A percentile compares a stretch with the other conserved stretches of the same genome.
phyloP scores from a whole-genome alignment of 2,888 invertebrate species.

The Xestia xanthographa region DNA sequence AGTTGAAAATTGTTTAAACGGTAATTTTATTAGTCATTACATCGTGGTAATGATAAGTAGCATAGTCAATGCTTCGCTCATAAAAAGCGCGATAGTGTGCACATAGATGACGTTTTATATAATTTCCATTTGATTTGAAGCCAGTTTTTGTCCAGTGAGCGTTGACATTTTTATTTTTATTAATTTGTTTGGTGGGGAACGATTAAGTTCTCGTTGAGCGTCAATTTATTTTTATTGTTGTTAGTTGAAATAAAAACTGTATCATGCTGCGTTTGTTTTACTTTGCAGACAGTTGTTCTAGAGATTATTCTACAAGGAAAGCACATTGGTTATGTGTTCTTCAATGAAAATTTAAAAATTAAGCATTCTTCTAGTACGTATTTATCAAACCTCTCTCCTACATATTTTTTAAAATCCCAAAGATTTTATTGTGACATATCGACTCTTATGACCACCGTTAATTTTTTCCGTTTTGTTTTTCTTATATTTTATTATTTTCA shows the following conservation, averaged over 20 bases:
- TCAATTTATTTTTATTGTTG: constrained; percentile 69
- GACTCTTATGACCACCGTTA: too few species aligned
- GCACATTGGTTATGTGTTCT: too few species aligned
- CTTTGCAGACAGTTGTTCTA: constrained; percentile 24
- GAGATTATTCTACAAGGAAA: constrained; percentile 1
- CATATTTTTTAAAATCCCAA: too few species aligned
- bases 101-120: constrained; percentile 86
- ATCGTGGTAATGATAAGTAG: constrained; percentile 72
- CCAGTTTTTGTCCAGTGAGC: constrained; percentile 74
- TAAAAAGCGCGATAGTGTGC: constrained; percentile 85
- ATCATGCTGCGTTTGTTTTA: constrained; percentile 60
- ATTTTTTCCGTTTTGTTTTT: too few species aligned
- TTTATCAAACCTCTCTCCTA: too few species aligned
- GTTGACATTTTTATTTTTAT: constrained; percentile 88
- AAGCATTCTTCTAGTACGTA: background rate
- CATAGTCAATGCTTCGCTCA: constrained; percentile 84
- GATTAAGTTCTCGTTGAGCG: constrained; percentile 64
- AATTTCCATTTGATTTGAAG: constrained; percentile 85
- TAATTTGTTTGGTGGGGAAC: constrained; percentile 81
- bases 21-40: constrained; percentile 61
- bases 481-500: too few species aligned
- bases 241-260: constrained; percentile 61
- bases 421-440: too few species aligned
- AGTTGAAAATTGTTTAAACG: constrained; percentile 59
- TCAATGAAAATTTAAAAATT: background rate